Percentiles rank a stretch among this genome's conserved stretches.
Evolutionary conservation across 2,113 vertebrate genomes (phyloP).

Genomic region (Phaethon lepturus): DNA sequence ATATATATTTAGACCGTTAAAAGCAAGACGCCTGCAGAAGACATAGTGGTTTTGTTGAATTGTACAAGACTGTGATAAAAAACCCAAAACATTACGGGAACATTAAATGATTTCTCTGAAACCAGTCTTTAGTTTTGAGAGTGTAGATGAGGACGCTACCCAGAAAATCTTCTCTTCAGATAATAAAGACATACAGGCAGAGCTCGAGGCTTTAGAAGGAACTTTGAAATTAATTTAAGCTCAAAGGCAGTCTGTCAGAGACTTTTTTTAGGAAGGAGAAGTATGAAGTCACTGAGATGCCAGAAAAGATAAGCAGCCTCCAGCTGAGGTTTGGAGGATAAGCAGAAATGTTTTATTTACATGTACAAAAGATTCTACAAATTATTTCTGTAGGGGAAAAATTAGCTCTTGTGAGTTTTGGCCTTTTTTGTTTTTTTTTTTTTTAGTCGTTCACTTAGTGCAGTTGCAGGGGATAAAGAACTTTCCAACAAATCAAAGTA

Average conservation of each 20-base stretch:
- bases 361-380: not conserved
- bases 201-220: not conserved
- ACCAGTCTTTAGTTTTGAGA: not conserved
- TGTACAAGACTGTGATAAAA: not conserved
- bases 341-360: not conserved
- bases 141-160: not conserved
- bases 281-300: not conserved
- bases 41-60: not conserved
- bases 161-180: not conserved
- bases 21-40: not conserved
- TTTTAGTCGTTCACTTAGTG: not conserved
- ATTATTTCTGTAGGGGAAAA: not conserved
- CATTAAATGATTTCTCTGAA: slow-evolving; percentile 16
- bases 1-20: not conserved
- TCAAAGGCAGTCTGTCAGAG: not conserved
- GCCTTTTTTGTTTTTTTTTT: not conserved
- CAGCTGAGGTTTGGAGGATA: not conserved
- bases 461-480: not conserved
- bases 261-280: not conserved
- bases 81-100: not conserved
- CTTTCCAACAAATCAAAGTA: not conserved
- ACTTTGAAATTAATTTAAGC: not conserved
- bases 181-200: not conserved
- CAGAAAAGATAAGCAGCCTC: not conserved
- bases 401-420: not conserved